Evolutionary conservation across 2,113 vertebrate genomes (phyloP).

Genomic region (Toxostoma redivivum): DNA sequence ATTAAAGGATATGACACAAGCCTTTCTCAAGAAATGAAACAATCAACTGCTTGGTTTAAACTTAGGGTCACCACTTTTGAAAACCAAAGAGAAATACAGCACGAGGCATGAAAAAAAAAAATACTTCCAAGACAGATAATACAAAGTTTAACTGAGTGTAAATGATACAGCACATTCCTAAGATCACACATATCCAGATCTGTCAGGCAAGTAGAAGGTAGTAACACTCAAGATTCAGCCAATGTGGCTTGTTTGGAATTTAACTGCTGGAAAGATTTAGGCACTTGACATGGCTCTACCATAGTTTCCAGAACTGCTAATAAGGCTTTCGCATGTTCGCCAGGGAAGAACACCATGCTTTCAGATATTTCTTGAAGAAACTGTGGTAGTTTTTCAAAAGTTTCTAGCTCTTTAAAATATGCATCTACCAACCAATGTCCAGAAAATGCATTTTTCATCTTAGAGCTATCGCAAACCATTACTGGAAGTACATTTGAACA

Average conservation of each 20-base stretch:
- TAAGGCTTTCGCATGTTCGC: slow-evolving; percentile 76
- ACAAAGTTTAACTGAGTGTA: background rate
- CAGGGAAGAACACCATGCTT: slow-evolving; percentile 60
- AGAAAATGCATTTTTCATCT: slow-evolving; percentile 64
- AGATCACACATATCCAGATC: background rate
- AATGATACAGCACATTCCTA: background rate
- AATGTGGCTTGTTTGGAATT: background rate
- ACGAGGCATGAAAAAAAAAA: fast-evolving
- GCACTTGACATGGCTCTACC: slow-evolving; percentile 53
- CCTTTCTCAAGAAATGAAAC: background rate
- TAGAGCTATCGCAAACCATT: background rate
- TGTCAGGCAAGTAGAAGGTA: background rate
- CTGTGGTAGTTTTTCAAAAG: slow-evolving; percentile 77
- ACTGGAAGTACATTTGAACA: slow-evolving; percentile 12
- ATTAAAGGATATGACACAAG: background rate
- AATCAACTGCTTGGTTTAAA: background rate
- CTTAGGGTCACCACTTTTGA: background rate
- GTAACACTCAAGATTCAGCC: background rate
- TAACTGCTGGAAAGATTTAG: background rate
- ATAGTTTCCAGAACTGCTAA: slow-evolving; percentile 78
- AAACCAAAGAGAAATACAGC: background rate
- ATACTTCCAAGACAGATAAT: background rate
- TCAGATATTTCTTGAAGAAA: slow-evolving; percentile 73
- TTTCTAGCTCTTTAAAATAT: slow-evolving; percentile 78
- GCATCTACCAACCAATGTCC: slow-evolving; percentile 72